Evolutionary conservation across 2,888 invertebrate species (phyloP), one percentile per base, ranked within the genome.

Genomic region (Stenodema calcarata): DNA sequence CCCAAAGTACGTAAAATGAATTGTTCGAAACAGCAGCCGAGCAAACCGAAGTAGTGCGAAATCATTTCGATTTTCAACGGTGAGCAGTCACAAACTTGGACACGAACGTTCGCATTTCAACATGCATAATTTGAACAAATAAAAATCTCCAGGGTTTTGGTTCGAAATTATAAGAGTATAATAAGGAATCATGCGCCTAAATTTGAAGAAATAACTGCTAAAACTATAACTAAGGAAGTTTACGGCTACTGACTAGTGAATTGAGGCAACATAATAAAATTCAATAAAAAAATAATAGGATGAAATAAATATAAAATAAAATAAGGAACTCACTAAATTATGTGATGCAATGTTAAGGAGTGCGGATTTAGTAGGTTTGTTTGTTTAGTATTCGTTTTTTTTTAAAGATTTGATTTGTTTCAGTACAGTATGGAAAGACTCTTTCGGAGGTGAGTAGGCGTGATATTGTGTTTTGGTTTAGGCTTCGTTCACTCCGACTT

Each of bases 401-500:
- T 73, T 73, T 73, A 16, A 28, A 9, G 30, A 35, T 73, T 23
- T 9, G 4, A 35, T 73, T 6, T 9, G 9, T 62, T 82, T 80
- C 41, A 70, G 70, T 50, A 30, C 14, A 54, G 11, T 47, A 42
- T 82, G 42, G 35, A 82, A 16, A 82, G 14, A 62, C 41, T 35
- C 23, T 54, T 80, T 41, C 30, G 54, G 35, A 50, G 50, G 80
- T 35, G 82, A 28, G 62, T 62, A 41, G 41, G 73, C 41, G 73
- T 30, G 73, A 73, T 73, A 35, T 54, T 50, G 80, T 80, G 54
- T 47, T 35, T 73, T 69, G 41, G 54, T 62, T 84, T 84, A 84
- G 73, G 84, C 84, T 84, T 84, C 84, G 73, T 84, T 84, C 84
- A 47, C 73, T 84, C 84, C 84, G 23, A 84, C 44, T 84, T 84